phyloP scores from a whole-genome alignment of 2,113 vertebrate species.

The Propithecus coquereli region DNA sequence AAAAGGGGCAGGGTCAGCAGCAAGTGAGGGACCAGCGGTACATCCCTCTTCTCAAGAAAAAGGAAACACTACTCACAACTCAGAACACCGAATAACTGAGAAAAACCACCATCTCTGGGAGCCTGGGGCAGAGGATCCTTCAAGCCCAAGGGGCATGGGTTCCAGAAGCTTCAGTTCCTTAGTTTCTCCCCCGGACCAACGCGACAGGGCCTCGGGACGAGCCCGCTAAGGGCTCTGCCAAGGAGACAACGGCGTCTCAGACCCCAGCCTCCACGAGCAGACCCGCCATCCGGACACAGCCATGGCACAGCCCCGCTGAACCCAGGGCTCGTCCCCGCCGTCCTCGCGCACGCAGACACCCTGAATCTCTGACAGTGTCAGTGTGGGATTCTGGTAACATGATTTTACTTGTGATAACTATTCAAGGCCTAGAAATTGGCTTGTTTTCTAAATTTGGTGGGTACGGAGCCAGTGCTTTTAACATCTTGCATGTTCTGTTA shows the following conservation, averaged over 20 bases:
- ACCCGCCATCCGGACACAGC: accelerated
- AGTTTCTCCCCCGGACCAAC: neutral
- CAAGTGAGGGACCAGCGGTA: too few species aligned
- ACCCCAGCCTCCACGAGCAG: neutral
- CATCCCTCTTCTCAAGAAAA: neutral
- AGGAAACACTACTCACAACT: neutral
- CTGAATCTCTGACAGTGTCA: neutral
- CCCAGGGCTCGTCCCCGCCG: accelerated
- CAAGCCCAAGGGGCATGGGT: neutral
- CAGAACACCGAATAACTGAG: accelerated
- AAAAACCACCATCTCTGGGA: neutral
- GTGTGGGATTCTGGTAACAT: neutral
- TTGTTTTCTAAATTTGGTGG: neutral
- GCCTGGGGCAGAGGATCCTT: neutral
- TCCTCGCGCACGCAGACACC: neutral
- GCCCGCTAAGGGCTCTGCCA: neutral
- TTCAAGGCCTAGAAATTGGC: neutral
- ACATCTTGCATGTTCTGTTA: too few species aligned
- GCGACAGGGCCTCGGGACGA: neutral
- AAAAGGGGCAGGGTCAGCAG: neutral
- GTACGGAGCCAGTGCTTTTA: neutral
- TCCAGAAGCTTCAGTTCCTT: neutral
- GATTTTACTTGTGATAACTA: neutral
- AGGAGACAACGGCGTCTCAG: neutral
- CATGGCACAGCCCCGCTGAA: neutral